phyloP scores from a whole-genome alignment of 2,888 invertebrate species.

The Orthonychiurus folsomi region DNA sequence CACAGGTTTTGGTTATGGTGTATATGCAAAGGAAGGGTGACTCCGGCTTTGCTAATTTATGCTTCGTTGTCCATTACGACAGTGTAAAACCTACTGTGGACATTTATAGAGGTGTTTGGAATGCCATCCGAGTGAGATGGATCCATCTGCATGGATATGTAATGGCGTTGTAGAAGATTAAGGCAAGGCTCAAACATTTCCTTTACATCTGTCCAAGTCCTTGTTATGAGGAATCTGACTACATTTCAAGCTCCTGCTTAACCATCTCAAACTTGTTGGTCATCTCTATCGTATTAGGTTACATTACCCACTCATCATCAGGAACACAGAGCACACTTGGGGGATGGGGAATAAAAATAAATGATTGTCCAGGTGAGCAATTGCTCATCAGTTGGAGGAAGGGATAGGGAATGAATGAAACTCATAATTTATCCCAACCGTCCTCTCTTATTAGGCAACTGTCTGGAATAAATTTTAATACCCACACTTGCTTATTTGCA shows the following conservation, averaged over 20 bases:
- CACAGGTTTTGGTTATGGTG: too few relatives aligned
- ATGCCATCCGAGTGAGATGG: slow-evolving; percentile 25
- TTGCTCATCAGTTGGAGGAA: too few relatives aligned
- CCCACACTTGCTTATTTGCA: too few relatives aligned
- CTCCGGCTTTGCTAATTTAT: slow-evolving; percentile 24
- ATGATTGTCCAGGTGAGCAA: not conserved
- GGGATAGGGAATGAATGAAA: too few relatives aligned
- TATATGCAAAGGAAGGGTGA: not conserved
- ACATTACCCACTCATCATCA: slow-evolving; percentile 2
- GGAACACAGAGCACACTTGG: not conserved
- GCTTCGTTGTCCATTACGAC: slow-evolving; percentile 33
- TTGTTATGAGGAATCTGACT: not conserved
- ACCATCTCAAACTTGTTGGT: slow-evolving; percentile 14
- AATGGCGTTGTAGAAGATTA: slow-evolving; percentile 7
- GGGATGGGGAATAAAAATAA: not conserved
- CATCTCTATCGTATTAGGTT: slow-evolving; percentile 5
- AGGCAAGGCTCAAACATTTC: slow-evolving; percentile 13
- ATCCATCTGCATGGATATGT: slow-evolving; percentile 20
- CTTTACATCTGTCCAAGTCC: slow-evolving; percentile 2
- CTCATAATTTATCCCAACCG: too few relatives aligned
- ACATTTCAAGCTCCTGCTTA: slow-evolving; percentile 4
- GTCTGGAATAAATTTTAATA: too few relatives aligned
- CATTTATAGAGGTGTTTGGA: slow-evolving; percentile 40
- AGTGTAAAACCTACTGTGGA: slow-evolving; percentile 36
- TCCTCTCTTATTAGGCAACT: too few relatives aligned